Evolutionary conservation across 2,113 vertebrate species (phyloP), one percentile per base, ranked within the genome.

Genomic region (Paedocypris sp.): DNA sequence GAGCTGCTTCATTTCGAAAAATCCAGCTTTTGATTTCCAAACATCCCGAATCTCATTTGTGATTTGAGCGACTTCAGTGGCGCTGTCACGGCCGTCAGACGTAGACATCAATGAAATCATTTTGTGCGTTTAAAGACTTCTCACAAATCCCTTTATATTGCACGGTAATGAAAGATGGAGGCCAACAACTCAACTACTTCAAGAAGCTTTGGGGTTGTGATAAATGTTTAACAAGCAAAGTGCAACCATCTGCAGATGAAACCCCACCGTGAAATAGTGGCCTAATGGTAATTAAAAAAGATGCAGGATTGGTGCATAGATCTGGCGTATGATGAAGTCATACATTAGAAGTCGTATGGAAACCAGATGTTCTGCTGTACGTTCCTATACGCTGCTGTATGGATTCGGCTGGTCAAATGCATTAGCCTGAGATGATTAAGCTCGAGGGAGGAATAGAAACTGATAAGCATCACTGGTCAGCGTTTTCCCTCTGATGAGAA

Each of bases 231-330:
- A 42, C 25, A 58, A 43, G 50, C 29, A 62, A 66, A 70, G 31
- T 66, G 12, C 51, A 66, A 62, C 63, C 68, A 70, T 66, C 54
- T 70, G 68, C 43, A 62, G 43, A 66, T 62, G 53, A 57, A 57
- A 57, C 10, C 8, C 6, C 51, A 42, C 51, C 31, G 45, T 49
- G 43, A 62, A 58, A 26, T 52, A 42, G 29, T 23, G 43, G 60
- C 54, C 57, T 52, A 59, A 53, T 57, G 15, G 38, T 57, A 66
- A 66, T 70, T 62, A 66, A 66, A 70, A 62, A 39, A 51, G 46
- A 66, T 70, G 58, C 48, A 70, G 54, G 62, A 32, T 47, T 69
- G 43, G 29, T 66, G 45, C 61, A 53, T 45, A 45, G 50, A 36
- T 7, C 36, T 61, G 56, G 60, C 13, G 31, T 61, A 56, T 62